Evolutionary conservation across 1,140 invertebrate genomes (phyloP).

Genomic region (Saccostrea glomerata): DNA sequence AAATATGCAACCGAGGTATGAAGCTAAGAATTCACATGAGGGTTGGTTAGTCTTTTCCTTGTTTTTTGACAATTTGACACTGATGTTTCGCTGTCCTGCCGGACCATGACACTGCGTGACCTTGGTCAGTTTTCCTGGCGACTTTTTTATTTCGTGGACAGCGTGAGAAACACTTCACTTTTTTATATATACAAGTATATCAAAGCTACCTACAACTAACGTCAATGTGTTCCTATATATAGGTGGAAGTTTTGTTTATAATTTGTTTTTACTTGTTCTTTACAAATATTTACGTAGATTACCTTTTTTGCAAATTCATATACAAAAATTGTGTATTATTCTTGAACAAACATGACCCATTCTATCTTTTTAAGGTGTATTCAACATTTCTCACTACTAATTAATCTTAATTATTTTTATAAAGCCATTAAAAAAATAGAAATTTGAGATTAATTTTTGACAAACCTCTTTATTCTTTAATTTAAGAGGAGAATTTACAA

Average conservation of each 20-base stretch:
- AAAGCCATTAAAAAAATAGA: no score
- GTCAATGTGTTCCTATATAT: background rate
- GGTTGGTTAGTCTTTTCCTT: background rate
- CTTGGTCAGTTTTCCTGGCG: conserved; percentile 29
- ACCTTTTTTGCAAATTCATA: no score
- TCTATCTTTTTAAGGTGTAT: no score
- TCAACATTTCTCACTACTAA: no score
- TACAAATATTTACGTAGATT: background rate
- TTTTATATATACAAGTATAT: background rate
- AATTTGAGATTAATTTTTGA: no score
- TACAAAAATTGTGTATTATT: no score
- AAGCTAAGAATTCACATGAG: background rate
- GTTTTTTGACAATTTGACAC: background rate
- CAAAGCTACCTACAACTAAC: background rate
- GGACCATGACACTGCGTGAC: conserved; percentile 6
- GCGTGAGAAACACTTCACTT: conserved; percentile 24
- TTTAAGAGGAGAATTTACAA: no score
- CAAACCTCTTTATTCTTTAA: no score
- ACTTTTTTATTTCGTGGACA: conserved; percentile 29
- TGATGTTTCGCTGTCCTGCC: conserved; percentile 12
- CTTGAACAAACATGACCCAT: no score
- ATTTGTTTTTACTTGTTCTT: background rate
- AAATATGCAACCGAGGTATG: background rate
- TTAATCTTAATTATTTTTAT: no score
- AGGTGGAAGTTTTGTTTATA: background rate